Conservation (phyloP, 2,888 invertebrate species). For the Diaperis boleti region DNA sequence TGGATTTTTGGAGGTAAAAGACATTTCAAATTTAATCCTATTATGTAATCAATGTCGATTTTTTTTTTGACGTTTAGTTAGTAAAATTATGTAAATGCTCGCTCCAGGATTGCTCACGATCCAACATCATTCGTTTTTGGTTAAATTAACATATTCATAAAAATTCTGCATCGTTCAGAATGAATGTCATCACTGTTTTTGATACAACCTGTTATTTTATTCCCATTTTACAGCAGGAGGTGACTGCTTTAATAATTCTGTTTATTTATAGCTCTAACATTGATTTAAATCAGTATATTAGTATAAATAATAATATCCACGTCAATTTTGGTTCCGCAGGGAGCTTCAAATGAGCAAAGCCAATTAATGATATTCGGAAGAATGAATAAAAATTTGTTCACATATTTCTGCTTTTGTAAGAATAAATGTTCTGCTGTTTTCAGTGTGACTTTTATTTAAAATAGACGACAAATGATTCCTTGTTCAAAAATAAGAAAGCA, state of each 20-base stretch:
- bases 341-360: no score
- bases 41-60: conserved; percentile 11
- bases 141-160: conserved; percentile 18
- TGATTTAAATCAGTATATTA: not conserved
- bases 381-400: no score
- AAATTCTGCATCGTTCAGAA: conserved; percentile 6
- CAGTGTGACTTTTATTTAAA: no score
- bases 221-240: no score
- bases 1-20: conserved; percentile 8
- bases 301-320: not conserved
- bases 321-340: no score
- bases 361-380: no score
- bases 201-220: not conserved
- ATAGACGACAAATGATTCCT: no score
- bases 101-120: not conserved
- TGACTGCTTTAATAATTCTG: not conserved
- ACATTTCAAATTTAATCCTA: conserved; percentile 15
- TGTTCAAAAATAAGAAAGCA: no score
- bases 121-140: conserved; percentile 5
- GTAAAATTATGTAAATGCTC: conserved; percentile 12
- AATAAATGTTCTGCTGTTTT: no score
- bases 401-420: no score
- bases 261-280: not conserved
- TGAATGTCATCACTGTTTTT: conserved; percentile 15
- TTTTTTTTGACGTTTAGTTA: not conserved